Evolutionary conservation across 2,113 vertebrate genomes (phyloP), one percentile per base, ranked within the genome.

Genomic region (Pterocles orientalis): DNA sequence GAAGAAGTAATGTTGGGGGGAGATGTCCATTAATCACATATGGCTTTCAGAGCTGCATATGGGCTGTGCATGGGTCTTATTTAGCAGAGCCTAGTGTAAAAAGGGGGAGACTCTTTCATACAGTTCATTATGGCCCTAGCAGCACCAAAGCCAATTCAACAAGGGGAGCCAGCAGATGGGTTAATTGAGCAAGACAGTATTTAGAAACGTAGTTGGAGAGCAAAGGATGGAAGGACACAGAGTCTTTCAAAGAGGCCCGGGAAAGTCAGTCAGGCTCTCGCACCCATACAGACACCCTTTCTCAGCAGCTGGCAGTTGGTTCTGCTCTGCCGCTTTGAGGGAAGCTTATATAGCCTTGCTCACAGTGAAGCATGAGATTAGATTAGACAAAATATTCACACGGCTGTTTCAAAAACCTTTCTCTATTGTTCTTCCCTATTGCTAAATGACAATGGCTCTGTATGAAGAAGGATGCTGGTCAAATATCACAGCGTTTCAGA

Each of bases 321-420:
- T 94, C 88, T 90, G 62, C 86, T 75, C 69, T 76, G 57, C 43
- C 5, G 3, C 61, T 94, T 69, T 90, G 43, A 77, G 41, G 31
- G 54, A 79, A 70, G 47, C 23, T 90, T 72, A 91, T 82, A 71
- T 73, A 43, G 26, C 75, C 86, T 88, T 70, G 43, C 60, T 88
- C 0, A 1, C n/a, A 62, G 33, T 50, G 75, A 86, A 93, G 58
- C 29, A 0, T 86, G 76, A 93, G 70, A 90, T 90, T 72, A 82
- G 64, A 81, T 75, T 81, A 72, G 78, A 85, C 50, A 85, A 95
- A 88, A 82, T 85, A 93, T 73, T 87, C 71, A 82, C 28, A 13
- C 4, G 45, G 26, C 45, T 87, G 14, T 87, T 90, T 92, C 87
- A 65, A 76, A 91, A 50, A 69, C 8, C n/a, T 77, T 84, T 76